Evolutionary conservation across 2,888 invertebrate genomes (phyloP).

Genomic region (Smittia sp.): DNA sequence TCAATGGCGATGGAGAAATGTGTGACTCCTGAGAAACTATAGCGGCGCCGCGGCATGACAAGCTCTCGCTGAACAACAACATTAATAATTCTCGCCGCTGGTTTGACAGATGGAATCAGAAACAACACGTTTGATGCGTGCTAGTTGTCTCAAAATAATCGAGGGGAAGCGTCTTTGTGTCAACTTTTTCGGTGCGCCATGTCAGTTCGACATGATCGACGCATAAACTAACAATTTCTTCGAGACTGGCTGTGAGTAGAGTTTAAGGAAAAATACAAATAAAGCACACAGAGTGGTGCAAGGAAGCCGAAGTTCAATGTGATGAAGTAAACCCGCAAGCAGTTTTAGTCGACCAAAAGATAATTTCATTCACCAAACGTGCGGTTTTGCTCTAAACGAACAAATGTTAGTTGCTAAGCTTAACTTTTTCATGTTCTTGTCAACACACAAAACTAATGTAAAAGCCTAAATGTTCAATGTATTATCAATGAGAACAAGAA

Average conservation of each 20-base stretch:
- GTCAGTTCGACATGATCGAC: background rate
- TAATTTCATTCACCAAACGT: background rate
- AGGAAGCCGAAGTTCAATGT: background rate
- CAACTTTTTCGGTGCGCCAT: background rate
- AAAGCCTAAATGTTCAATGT: conserved; percentile 23
- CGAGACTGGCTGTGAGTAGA: conserved; percentile 37
- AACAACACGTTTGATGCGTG: conserved; percentile 1
- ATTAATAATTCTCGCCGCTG: background rate
- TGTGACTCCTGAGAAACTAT: background rate
- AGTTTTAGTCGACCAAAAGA: background rate
- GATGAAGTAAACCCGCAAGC: conserved; percentile 21
- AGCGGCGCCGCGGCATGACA: conserved; percentile 33
- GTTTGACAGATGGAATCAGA: background rate
- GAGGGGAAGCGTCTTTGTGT: background rate
- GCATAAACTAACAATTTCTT: background rate
- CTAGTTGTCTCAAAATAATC: background rate
- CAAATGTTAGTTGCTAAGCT: background rate
- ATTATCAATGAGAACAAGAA: conserved; percentile 12
- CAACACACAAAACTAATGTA: background rate
- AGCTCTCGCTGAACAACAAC: background rate
- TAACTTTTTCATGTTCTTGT: background rate
- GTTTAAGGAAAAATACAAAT: conserved; percentile 18
- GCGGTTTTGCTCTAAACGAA: conserved; percentile 26
- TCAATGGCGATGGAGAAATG: background rate
- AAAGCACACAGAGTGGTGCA: background rate